Evolutionary conservation across 2,888 invertebrate genomes (phyloP), one percentile per base, ranked within the genome.

Genomic region (Oeneis ivallda): DNA sequence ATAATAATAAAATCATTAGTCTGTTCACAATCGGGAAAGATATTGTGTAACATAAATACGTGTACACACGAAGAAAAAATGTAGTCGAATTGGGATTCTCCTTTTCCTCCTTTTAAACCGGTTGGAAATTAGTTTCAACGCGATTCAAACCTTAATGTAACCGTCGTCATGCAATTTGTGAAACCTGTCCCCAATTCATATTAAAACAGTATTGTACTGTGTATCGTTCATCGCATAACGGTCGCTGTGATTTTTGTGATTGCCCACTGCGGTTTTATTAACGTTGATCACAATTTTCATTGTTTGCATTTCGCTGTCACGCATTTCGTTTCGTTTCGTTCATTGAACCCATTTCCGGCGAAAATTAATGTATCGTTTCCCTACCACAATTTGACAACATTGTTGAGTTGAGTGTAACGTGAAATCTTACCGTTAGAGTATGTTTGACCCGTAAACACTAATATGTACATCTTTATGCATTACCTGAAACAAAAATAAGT

Each of bases 191-290:
- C 62, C 63, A 63, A 59, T 72, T 69, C 68, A 67, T 66, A 71
- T 68, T 64, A 67, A 72, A 71, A 50, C 67, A 65, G 69, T 69
- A 68, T 68, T 71, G 66, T 68, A 58, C 58, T 62, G 65, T 65
- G 45, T 66, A 70, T 66, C 65, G 65, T 68, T 66, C 71, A 69
- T 66, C 71, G 65, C 47, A 39, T 72, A 72, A 68, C 71, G 71
- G 71, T 67, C 17, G 43, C 64, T 56, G 62, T 62, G 65, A 64
- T 69, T 69, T 70, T 68, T 65, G 65, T 64, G 57, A 68, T 69
- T 69, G 68, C 56, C 53, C 45, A 45, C 50, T 41, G 56, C 56
- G 63, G 65, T 58, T 52, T 32, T 15, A 47, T 47, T 47, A 15
- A 45, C 54, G 64, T 49, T 37, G 47, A 57, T 60, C 52, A 57